Base-by-base conservation (phyloP, 2,113 vertebrate species). In the Mionectes macconnelli region DNA sequence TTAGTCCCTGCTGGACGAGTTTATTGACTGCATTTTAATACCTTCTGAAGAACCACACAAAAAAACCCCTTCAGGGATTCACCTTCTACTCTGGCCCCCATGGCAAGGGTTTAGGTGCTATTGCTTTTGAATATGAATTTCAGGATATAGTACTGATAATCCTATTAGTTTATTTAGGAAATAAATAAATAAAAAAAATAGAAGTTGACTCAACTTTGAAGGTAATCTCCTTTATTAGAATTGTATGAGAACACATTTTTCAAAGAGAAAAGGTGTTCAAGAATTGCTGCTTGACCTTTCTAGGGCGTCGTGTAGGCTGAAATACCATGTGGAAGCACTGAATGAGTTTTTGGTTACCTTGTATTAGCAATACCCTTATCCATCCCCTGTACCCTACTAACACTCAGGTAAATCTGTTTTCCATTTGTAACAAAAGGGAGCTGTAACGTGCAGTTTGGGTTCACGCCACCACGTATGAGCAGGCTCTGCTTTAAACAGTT, bases 111-210 rank as follows among this genome's bases (percentile, higher is more conserved):
- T 88, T 12, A 0, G 59, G 44, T 81, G 68, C 68, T 87, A 27
- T 40, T 96, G 56, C 79, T 93, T 94, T 89, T 87, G 85, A 94
- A 95, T 92, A 70, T 90, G 76, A 93, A 81, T 96, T 81, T 94
- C 83, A 81, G 85, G 68, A 84, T 74, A 90, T 35, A 80, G 49
- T 14, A 28, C 60, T 25, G 25, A 53, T 92, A 95, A 96, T 96
- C 86, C 64, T 88, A 80, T 92, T 92, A 96, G 59, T 62, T 47
- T 84, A 90, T 62, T 47, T 84, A 90, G 83, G 73, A 96, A 92
- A 96, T 25, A 76, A 44, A 83, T 66, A 73, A 73, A 69, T 60
- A 45, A 9, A 33, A 72, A 20, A 76, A 86, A 64, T 37, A 76
- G 67, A 94, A 75, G 47, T 84, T 90, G 83, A 59, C 49, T 85